Evolutionary conservation across 2,113 vertebrate genomes (phyloP), one percentile per base, ranked within the genome.

Genomic region (Indicator indicator): DNA sequence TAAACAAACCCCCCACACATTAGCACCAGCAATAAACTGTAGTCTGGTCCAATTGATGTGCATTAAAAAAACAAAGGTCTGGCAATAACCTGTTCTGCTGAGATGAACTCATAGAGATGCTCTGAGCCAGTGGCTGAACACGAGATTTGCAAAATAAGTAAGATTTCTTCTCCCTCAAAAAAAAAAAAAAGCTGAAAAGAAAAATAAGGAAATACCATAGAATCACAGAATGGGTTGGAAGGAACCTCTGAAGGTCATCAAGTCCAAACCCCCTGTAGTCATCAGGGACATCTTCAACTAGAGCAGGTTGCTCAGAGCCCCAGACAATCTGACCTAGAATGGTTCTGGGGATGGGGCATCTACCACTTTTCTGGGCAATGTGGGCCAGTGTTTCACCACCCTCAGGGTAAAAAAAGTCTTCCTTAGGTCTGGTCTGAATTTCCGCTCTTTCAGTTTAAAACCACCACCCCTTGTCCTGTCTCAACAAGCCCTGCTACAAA

Each of bases 91-190:
- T 67, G 38, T 18, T 83, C 62, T 40, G 27, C 63, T 60, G 73
- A 86, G 76, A 62, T 28, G 19, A 89, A 76, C 70, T 50, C 55
- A 12, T 24, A 13, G 73, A 59, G 67, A 36, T 38, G 40, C 54
- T 74, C 68, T 67, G 12, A 72, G 42, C 33, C 23, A 12, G n/a
- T 20, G 50, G 55, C 30, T 72, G 46, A 82, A 46, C 11, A 13
- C 5, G 44, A 87, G 27, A 11, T 17, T 56, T 21, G 11, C 69
- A 32, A 85, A 71, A 64, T 11, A 59, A 88, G 7, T 9, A 18
- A 27, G 24, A 4, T 23, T 6, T 19, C 17, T 10, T 6, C 1
- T 6, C 11, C 5, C 1, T 9, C 9, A 4, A 2, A 1, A n/a
- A 65, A 44, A 6, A 24, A 46, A 10, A 56, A 50, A 24, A 23